phyloP scores from a whole-genome alignment of 1,140 invertebrate species.

The Marisa cornuarietis region DNA sequence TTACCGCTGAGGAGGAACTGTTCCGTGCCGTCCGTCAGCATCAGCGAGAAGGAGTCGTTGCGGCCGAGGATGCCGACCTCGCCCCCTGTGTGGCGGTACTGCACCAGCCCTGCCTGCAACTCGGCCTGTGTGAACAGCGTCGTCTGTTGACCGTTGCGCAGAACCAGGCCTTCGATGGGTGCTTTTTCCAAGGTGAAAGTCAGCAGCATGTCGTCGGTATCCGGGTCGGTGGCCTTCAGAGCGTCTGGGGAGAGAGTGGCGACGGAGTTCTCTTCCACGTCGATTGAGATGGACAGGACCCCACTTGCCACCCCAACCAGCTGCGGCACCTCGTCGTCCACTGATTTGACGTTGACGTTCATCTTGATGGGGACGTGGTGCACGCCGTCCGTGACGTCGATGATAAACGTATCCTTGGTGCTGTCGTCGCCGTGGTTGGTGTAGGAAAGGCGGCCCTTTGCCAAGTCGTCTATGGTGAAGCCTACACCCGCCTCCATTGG shows the following conservation, averaged over 20 bases:
- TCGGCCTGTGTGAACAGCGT: slow-evolving; percentile 62
- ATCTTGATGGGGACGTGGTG: slow-evolving; percentile 62
- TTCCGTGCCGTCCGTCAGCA: slow-evolving; percentile 56
- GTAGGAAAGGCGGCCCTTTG: slow-evolving; percentile 58
- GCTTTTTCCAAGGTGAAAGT: slow-evolving; percentile 55
- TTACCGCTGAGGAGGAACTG: slow-evolving; percentile 57
- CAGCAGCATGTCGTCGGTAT: slow-evolving; percentile 56
- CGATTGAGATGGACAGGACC: slow-evolving; percentile 43
- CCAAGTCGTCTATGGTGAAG: slow-evolving; percentile 58
- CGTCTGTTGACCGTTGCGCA: slow-evolving; percentile 44
- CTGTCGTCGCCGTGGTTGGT: slow-evolving; percentile 55
- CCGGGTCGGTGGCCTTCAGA: slow-evolving; percentile 59
- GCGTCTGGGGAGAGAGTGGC: slow-evolving; percentile 47
- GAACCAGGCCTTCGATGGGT: slow-evolving; percentile 56
- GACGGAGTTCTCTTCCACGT: slow-evolving; percentile 55
- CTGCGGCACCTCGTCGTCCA: slow-evolving; percentile 63
- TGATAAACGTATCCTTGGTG: slow-evolving; percentile 54
- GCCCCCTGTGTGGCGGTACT: slow-evolving; percentile 59
- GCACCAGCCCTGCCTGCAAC: slow-evolving; percentile 51
- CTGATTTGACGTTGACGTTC: slow-evolving; percentile 51
- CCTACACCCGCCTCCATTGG: slow-evolving; percentile 51
- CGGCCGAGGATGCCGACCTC: slow-evolving; percentile 56
- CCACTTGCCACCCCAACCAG: slow-evolving; percentile 45
- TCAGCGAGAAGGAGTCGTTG: slow-evolving; percentile 62
- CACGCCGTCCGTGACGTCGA: slow-evolving; percentile 65